These are phyloP conservation scores for Pteropus alecto DNA, from an alignment of 2,113 vertebrate species.

Conservation along the genomic window DNA sequence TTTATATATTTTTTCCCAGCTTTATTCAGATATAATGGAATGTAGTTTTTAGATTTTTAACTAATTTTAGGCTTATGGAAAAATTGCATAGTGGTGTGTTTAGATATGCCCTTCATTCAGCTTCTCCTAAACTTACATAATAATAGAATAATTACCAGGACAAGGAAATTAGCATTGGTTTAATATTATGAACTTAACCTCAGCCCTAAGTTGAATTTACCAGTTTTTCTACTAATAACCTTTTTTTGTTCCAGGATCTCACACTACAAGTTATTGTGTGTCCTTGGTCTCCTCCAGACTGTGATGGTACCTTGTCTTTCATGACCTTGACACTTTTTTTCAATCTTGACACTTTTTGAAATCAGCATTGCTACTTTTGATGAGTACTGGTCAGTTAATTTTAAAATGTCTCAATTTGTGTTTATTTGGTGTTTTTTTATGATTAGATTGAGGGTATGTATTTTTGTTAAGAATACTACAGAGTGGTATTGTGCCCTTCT, in stretches of 20 bases:
- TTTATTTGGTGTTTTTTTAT: background rate
- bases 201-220: background rate
- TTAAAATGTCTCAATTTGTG: background rate
- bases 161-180: background rate
- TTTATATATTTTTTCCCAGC: background rate
- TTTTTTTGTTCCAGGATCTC: background rate
- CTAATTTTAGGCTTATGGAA: background rate
- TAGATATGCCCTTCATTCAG: background rate
- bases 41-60: background rate
- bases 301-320: background rate
- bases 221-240: background rate
- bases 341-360: too few relatives aligned
- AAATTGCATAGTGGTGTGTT: background rate
- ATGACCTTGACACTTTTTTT: too few relatives aligned
- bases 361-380: background rate
- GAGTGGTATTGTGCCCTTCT: background rate
- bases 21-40: background rate
- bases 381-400: background rate
- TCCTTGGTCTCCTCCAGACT: background rate
- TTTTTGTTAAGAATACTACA: background rate
- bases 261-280: background rate
- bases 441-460: background rate
- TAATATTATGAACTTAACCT: background rate
- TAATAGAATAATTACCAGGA: background rate
- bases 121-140: background rate